phyloP scores from a whole-genome alignment of 1,140 invertebrate species.

The Pachypsylla venusta region DNA sequence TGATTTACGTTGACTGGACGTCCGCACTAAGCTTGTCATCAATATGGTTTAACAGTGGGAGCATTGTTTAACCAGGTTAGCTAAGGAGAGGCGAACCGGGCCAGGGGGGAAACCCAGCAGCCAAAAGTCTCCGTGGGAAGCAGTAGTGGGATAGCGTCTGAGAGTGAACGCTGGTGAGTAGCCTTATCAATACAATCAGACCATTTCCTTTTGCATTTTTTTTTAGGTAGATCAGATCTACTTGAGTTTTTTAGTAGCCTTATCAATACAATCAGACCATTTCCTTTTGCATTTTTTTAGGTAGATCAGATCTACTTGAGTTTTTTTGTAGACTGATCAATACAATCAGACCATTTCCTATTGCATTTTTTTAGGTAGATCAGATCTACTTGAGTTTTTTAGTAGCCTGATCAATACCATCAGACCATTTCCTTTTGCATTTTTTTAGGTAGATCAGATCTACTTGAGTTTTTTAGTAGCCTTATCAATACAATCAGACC shows the following conservation, averaged over 20 bases:
- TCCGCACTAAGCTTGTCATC: slow-evolving; percentile 81
- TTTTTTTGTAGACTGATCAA: too few species aligned
- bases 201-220: slow-evolving; percentile 32
- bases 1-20: slow-evolving; percentile 61
- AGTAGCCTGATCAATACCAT: too few species aligned
- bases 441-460: too few species aligned
- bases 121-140: slow-evolving; percentile 89
- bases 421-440: too few species aligned
- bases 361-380: background rate
- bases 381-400: too few species aligned
- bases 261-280: too few species aligned
- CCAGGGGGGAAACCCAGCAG: slow-evolving; percentile 93
- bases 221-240: too few species aligned
- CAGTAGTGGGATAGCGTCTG: slow-evolving; percentile 95
- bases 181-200: slow-evolving; percentile 74
- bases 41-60: slow-evolving; percentile 77
- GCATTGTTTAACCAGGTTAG: slow-evolving; percentile 66
- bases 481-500: slow-evolving; percentile 73
- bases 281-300: too few species aligned
- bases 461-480: too few species aligned
- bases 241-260: too few species aligned
- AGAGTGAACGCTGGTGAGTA: slow-evolving; percentile 70
- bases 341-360: slow-evolving; percentile 33
- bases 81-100: slow-evolving; percentile 88
- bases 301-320: too few species aligned